Percentiles rank a stretch among this genome's conserved stretches.
Conservation (phyloP, 2,888 invertebrate species). For the Galerucella calmariensis region DNA sequence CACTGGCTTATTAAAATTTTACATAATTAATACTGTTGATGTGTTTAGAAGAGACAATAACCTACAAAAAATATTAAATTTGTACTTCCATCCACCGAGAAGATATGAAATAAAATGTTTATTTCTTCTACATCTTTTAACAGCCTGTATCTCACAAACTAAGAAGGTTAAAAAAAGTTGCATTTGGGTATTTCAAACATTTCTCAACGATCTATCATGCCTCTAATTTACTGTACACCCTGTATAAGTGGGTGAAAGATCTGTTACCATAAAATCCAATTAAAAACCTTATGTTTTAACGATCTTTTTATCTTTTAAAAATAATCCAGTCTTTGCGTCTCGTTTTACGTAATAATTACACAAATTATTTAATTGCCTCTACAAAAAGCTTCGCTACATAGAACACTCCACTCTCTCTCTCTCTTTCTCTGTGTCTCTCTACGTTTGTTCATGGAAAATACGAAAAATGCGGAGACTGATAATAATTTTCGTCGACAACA, state of each 20-base stretch:
- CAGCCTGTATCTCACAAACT: too few relatives aligned
- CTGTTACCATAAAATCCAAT: constrained; percentile 1
- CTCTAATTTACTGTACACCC: too few relatives aligned
- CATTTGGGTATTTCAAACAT: too few relatives aligned
- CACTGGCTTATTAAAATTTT: too few relatives aligned
- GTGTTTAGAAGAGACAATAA: too few relatives aligned
- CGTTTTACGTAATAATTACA: not conserved
- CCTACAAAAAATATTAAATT: too few relatives aligned
- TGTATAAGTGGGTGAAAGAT: not conserved
- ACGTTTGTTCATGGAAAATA: constrained; percentile 29
- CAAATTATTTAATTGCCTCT: not conserved
- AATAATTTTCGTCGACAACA: constrained; percentile 13
- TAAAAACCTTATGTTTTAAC: not conserved
- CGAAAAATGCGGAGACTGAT: not conserved
- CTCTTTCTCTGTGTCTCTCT: not conserved
- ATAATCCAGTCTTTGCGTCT: not conserved
- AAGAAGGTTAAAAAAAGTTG: too few relatives aligned
- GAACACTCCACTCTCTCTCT: not conserved
- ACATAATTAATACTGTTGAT: too few relatives aligned
- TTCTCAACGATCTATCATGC: too few relatives aligned
- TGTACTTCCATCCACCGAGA: too few relatives aligned
- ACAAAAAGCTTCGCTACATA: not conserved
- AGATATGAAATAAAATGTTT: too few relatives aligned
- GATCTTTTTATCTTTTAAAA: not conserved
- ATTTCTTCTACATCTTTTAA: too few relatives aligned